Evolutionary conservation across 2,113 vertebrate genomes (phyloP).

Genomic region (Atrichornis clamosus): DNA sequence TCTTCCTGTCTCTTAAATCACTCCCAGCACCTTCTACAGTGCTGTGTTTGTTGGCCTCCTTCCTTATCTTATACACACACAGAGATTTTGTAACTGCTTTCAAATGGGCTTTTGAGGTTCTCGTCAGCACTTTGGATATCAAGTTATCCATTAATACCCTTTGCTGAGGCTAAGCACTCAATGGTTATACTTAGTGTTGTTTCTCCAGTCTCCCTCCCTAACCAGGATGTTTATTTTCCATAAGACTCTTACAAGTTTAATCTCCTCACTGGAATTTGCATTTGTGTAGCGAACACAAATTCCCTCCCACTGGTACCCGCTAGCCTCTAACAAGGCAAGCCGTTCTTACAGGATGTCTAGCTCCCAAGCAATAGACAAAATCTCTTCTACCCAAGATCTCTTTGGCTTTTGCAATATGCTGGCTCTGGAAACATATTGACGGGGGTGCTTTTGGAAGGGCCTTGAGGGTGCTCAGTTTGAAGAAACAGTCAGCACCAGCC

Average conservation of each 20-base stretch:
- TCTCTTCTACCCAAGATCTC: background rate
- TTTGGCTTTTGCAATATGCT: background rate
- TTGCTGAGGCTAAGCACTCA: background rate
- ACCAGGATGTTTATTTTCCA: constrained; percentile 36
- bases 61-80: constrained; percentile 28
- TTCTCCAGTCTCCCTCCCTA: background rate
- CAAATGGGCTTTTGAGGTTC: background rate
- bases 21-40: background rate
- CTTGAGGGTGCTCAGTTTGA: background rate
- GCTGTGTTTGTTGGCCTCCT: constrained; percentile 4
- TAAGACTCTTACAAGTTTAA: constrained; percentile 39
- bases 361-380: background rate
- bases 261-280: background rate
- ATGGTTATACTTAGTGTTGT: background rate
- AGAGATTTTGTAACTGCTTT: constrained; percentile 7
- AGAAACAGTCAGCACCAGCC: background rate
- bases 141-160: constrained; percentile 20
- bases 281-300: background rate
- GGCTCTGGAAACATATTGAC: rapidly evolving
- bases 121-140: background rate
- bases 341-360: background rate
- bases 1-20: constrained; percentile 1
- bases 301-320: background rate
- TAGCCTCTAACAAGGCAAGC: background rate
- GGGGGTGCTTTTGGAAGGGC: background rate